These are phyloP conservation scores for Formica exsecta DNA, from an alignment of 1,140 invertebrate species.

Conservation along the genomic window DNA sequence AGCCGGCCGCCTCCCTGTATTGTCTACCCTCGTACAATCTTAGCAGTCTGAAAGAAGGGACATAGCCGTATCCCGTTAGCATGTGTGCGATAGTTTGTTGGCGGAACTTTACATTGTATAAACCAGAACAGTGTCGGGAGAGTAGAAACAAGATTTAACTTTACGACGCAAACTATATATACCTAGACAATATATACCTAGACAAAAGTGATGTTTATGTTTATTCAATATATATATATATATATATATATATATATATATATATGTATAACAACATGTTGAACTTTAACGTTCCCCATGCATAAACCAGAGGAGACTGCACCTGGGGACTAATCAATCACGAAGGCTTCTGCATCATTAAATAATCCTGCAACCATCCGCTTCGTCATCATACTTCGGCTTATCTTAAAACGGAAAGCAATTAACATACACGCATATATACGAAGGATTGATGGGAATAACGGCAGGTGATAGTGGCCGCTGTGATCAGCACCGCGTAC, in stretches of 20 bases:
- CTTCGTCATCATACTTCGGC: conserved; percentile 14
- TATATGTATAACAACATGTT: not conserved
- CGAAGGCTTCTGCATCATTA: not conserved
- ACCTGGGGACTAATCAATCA: not conserved
- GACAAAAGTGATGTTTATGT: not conserved
- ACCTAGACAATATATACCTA: not conserved
- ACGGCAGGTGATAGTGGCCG: conserved; percentile 87
- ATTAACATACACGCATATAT: not conserved
- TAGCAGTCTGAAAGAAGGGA: conserved; percentile 86
- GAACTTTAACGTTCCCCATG: not conserved
- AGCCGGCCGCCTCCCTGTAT: conserved; percentile 92
- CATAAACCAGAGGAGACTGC: not conserved
- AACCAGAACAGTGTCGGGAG: not conserved
- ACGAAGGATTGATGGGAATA: conserved; percentile 1
- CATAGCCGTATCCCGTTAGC: not conserved
- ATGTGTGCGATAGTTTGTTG: not conserved
- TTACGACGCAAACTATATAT: not conserved
- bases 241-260: no score
- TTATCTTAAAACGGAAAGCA: not conserved
- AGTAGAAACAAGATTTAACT: not conserved
- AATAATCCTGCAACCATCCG: not conserved
- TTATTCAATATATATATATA: not conserved
- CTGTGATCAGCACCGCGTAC: conserved; percentile 88
- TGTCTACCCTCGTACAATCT: conserved; percentile 92
- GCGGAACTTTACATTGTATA: not conserved